A percentile compares a stretch with the other conserved stretches of the same genome.
These are phyloP conservation scores for Siniperca undulata DNA, from an alignment of 2,797 vertebrate genomes.

Conservation along the genomic window DNA sequence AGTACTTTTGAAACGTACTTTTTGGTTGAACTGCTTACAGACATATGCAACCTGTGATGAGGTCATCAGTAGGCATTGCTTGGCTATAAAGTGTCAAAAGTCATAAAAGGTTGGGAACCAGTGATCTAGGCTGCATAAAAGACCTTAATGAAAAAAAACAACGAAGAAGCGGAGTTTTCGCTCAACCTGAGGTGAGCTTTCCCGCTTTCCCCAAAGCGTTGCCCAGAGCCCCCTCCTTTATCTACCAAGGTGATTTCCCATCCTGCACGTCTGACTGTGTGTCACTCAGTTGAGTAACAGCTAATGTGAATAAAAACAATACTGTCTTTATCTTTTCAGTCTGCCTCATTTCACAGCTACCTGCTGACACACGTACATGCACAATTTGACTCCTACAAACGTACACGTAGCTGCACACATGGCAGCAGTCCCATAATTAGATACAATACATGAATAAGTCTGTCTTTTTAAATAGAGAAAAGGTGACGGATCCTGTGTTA, in stretches of 20 bases:
- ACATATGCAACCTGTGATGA: not conserved
- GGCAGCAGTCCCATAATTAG: not conserved
- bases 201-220: slow-evolving; percentile 19
- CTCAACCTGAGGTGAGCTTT: slow-evolving; percentile 25
- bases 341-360: slow-evolving; percentile 65
- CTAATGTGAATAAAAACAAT: slow-evolving; percentile 72
- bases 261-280: slow-evolving; percentile 41
- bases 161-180: not conserved
- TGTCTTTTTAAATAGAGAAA: not conserved
- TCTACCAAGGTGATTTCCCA: slow-evolving; percentile 69
- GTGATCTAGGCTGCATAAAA: not conserved
- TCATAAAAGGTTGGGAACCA: not conserved
- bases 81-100: not conserved
- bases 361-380: slow-evolving; percentile 62
- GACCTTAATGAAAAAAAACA: not conserved
- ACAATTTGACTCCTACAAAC: not conserved
- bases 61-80: not conserved
- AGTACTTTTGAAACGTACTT: not conserved
- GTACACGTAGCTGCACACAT: slow-evolving; percentile 8
- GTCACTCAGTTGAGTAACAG: slow-evolving; percentile 61
- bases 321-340: slow-evolving; percentile 47
- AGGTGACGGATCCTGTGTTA: not conserved
- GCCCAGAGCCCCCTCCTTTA: slow-evolving; percentile 22
- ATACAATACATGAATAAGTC: not conserved
- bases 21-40: not conserved